A percentile compares a stretch with the other conserved stretches of the same genome.
Evolutionary conservation across 2,113 vertebrate species (phyloP).

Genomic region (Podilymbus podiceps): DNA sequence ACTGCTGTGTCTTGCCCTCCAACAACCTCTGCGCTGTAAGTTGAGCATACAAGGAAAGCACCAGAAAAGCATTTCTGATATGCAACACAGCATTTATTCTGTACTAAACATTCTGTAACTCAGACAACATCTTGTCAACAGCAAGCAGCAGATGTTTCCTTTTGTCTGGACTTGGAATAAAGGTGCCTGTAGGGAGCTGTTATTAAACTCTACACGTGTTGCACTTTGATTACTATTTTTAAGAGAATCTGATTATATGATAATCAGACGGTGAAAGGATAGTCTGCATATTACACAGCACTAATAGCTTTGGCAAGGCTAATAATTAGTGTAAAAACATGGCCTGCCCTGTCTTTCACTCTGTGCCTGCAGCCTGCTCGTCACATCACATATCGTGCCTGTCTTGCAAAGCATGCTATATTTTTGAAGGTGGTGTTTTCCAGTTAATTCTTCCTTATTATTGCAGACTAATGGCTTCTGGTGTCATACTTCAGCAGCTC

Average conservation of each 20-base stretch:
- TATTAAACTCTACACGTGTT: conserved; percentile 44
- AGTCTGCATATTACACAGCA: neutral
- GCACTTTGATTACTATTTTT: conserved; percentile 52
- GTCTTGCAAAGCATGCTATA: neutral
- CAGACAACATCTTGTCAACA: conserved; percentile 48
- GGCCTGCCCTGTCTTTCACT: neutral
- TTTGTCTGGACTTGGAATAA: conserved; percentile 59
- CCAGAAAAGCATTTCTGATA: neutral
- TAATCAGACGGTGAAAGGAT: conserved; percentile 1
- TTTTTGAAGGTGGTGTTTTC: conserved; percentile 44
- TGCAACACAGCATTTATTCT: neutral
- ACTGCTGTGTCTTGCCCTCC: neutral
- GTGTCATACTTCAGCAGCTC: conserved; percentile 59
- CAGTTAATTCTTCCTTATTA: conserved; percentile 52
- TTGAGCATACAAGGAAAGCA: neutral
- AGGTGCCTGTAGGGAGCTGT: conserved; percentile 36
- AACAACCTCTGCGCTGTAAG: fast-evolving
- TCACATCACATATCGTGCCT: neutral
- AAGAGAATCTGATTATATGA: conserved; percentile 5
- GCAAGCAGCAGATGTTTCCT: conserved; percentile 32
- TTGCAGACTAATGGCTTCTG: conserved; percentile 38
- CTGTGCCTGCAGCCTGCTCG: neutral
- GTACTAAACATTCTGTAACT: neutral
- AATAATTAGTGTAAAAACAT: conserved; percentile 11
- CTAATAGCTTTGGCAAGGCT: conserved; percentile 1